phyloP scores from a whole-genome alignment of 2,888 invertebrate species.

The Vandiemenella viatica region DNA sequence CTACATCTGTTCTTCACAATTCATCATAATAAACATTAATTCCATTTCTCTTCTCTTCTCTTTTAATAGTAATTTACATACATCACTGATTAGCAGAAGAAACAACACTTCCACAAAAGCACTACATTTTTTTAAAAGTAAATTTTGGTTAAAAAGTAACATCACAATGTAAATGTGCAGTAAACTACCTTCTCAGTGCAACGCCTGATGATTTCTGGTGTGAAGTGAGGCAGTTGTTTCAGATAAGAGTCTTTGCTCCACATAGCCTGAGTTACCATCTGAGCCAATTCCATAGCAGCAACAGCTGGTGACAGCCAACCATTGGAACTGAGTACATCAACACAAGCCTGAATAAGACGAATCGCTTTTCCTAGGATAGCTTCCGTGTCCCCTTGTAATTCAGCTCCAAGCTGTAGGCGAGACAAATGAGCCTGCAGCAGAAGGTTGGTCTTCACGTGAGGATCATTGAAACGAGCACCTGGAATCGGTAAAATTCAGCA shows the following conservation, averaged over 20 bases:
- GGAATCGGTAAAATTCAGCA: conserved; percentile 26
- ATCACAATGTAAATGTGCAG: too few relatives aligned
- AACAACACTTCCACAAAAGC: too few relatives aligned
- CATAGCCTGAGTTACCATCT: conserved; percentile 99
- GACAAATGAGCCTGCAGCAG: conserved; percentile 36
- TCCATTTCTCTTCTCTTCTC: too few relatives aligned
- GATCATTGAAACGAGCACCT: conserved; percentile 73
- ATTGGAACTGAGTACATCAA: conserved; percentile 79
- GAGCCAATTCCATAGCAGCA: conserved; percentile 98
- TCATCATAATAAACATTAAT: too few relatives aligned
- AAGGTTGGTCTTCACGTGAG: conserved; percentile 92
- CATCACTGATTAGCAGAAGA: too few relatives aligned
- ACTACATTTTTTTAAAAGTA: too few relatives aligned
- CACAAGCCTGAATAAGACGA: conserved; percentile 84
- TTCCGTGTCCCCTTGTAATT: conserved; percentile 92
- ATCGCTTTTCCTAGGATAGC: conserved; percentile 73
- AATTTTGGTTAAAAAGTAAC: too few relatives aligned
- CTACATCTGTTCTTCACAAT: too few relatives aligned
- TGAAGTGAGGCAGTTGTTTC: conserved; percentile 93
- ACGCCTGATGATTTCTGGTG: conserved; percentile 69
- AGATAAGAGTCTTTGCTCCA: conserved; percentile 98
- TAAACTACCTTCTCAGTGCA: conserved; percentile 84
- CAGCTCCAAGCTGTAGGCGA: conserved; percentile 84
- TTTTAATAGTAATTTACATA: too few relatives aligned
- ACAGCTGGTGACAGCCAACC: conserved; percentile 98